Evolutionary conservation across 2,888 invertebrate species (phyloP).

Genomic region (Drosophila mulleri): DNA sequence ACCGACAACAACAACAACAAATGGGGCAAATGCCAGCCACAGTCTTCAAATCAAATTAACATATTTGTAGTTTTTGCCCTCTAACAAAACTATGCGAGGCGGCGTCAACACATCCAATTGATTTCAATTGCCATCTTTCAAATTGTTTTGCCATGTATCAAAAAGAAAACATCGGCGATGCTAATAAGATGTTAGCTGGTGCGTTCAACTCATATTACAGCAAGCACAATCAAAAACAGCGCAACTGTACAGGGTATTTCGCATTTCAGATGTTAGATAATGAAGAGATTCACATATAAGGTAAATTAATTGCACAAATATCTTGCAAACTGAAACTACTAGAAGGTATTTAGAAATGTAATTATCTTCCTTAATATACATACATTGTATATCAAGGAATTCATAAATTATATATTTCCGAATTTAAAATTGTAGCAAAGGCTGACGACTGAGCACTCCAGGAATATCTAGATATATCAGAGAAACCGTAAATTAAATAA

Average conservation of each 20-base stretch:
- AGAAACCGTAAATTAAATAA: too few species aligned
- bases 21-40: conserved; percentile 16
- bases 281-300: neutral
- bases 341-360: too few species aligned
- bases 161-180: neutral
- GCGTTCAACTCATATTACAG: neutral
- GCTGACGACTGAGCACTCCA: too few species aligned
- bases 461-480: too few species aligned
- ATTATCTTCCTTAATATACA: too few species aligned
- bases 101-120: conserved; percentile 49
- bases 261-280: neutral
- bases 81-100: conserved; percentile 28
- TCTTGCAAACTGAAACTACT: too few species aligned
- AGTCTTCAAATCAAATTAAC: conserved; percentile 53
- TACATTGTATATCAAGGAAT: too few species aligned
- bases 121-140: conserved; percentile 42
- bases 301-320: too few species aligned
- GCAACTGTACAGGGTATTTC: neutral
- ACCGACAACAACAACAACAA: neutral
- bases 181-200: neutral
- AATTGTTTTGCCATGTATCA: conserved; percentile 19
- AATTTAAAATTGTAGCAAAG: too few species aligned
- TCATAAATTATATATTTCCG: too few species aligned
- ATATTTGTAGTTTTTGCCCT: conserved; percentile 39
- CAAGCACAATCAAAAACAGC: neutral